A percentile compares a stretch with the other conserved stretches of the same genome.
These are phyloP conservation scores for Pandemis heparana DNA, from an alignment of 2,888 invertebrate genomes.

Conservation along the genomic window DNA sequence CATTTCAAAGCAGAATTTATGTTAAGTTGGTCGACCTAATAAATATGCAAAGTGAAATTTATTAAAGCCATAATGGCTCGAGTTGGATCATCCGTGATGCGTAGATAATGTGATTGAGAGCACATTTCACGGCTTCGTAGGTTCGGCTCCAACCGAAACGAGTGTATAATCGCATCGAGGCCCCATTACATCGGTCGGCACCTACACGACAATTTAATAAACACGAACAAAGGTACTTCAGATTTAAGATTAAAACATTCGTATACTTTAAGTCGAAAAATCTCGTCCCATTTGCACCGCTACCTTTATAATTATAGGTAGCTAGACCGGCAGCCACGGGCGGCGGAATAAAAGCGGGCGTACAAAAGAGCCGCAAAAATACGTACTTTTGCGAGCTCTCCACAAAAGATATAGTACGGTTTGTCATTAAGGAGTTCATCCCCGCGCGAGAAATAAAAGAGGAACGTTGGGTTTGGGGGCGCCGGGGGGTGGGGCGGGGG, in stretches of 20 bases:
- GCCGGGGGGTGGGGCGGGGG: slow-evolving; percentile 58
- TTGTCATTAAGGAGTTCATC: slow-evolving; percentile 86
- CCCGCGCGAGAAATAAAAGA: slow-evolving; percentile 86
- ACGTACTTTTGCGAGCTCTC: slow-evolving; percentile 85
- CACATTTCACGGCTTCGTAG: slow-evolving; percentile 37
- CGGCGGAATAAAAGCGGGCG: slow-evolving; percentile 77
- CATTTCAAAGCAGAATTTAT: slow-evolving; percentile 29
- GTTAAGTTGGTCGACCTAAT: slow-evolving; percentile 17
- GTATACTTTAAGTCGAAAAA: slow-evolving; percentile 66
- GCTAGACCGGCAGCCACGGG: slow-evolving; percentile 58
- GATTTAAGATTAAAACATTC: slow-evolving; percentile 60
- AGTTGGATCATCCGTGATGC: slow-evolving; percentile 28
- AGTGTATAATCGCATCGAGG: slow-evolving; percentile 27
- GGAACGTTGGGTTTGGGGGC: slow-evolving; percentile 72
- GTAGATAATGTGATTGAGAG: slow-evolving; percentile 34
- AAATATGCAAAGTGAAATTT: slow-evolving; percentile 33
- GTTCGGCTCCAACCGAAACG: slow-evolving; percentile 22
- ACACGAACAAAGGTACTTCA: slow-evolving; percentile 58
- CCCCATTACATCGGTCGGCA: slow-evolving; percentile 18
- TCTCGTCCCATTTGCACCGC: slow-evolving; percentile 65
- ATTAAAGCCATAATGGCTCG: slow-evolving; percentile 25
- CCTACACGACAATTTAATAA: slow-evolving; percentile 44
- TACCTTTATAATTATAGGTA: slow-evolving; percentile 42
- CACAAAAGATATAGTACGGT: slow-evolving; percentile 86
- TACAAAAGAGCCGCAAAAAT: slow-evolving; percentile 85